Evolutionary conservation across 2,888 invertebrate species (phyloP), one percentile per base, ranked within the genome.

Genomic region (Heliconius hortense): DNA sequence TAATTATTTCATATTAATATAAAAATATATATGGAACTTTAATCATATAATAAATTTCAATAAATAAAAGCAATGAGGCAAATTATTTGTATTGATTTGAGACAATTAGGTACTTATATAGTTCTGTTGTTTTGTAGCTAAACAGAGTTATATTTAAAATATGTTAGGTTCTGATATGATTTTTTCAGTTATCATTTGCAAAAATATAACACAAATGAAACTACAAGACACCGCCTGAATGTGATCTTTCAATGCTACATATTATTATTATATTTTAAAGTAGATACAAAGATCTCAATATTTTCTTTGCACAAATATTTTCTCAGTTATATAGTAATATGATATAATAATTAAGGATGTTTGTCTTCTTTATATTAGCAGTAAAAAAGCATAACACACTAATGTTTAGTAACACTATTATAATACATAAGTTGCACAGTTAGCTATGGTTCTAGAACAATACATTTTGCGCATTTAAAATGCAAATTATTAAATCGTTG

Each of bases 251-350:
- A 35, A 69, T 69, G 69, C 69, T 69, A 56, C 31, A 15, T 39
- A 39, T 39, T 39, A 39, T 56, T 56, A 56, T 69, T 69, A 15
- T 69, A 56, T 69, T 53, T 69, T 56, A 60, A 73, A 67, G 60
- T 68, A 72, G 53, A 15, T 69, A 69, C 31, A 66, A 75, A 69
- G 72, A 72, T 76, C 76, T 76, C 72, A 71, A 69, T 68, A 68
- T 76, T 53, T 69, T 69, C 63, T 78, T 60, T 75, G 76, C 76
- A 74, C 78, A 78, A 76, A 68, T 26, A 59, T 74, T 70, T 76
- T 76, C 31, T 56, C 53, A 70, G 53, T 64, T 76, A 74, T 64
- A 66, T 26, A 48, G 48, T 48, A 56, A n/a, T 66, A 15, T 66
- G 21, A 69, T 39, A 56, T 24, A 68, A 72, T 73, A 59, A 73